These are phyloP conservation scores for Nephrotoma guestfalica DNA, from an alignment of 2,888 invertebrate species.

Conservation along the genomic window DNA sequence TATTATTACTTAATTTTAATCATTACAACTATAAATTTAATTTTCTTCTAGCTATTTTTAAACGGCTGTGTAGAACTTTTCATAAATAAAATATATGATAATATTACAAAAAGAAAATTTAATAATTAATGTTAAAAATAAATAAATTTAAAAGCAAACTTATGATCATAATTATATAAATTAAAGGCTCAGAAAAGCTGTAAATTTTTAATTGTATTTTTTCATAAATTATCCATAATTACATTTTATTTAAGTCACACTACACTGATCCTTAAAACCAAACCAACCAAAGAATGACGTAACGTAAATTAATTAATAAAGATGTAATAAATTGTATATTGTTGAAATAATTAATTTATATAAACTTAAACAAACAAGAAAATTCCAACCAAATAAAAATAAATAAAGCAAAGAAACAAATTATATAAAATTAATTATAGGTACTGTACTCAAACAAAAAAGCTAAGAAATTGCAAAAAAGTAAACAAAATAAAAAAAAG, in stretches of 20 bases:
- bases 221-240: neutral
- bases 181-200: neutral
- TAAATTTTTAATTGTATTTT: neutral
- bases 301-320: neutral
- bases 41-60: neutral
- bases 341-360: neutral
- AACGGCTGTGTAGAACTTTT: neutral
- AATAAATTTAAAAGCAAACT: neutral
- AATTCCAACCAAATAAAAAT: neutral
- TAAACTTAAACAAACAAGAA: neutral
- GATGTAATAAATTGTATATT: neutral
- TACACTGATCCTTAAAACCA: neutral
- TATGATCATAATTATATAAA: neutral
- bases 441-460: neutral
- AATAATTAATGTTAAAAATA: neutral
- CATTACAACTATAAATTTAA: neutral
- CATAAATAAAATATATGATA: neutral
- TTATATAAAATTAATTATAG: neutral
- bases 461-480: neutral
- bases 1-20: neutral
- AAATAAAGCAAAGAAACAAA: neutral
- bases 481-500: neutral
- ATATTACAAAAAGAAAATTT: neutral
- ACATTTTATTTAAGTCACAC: neutral
- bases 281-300: neutral